phyloP scores from a whole-genome alignment of 2,113 vertebrate genomes.

The Colius striatus region DNA sequence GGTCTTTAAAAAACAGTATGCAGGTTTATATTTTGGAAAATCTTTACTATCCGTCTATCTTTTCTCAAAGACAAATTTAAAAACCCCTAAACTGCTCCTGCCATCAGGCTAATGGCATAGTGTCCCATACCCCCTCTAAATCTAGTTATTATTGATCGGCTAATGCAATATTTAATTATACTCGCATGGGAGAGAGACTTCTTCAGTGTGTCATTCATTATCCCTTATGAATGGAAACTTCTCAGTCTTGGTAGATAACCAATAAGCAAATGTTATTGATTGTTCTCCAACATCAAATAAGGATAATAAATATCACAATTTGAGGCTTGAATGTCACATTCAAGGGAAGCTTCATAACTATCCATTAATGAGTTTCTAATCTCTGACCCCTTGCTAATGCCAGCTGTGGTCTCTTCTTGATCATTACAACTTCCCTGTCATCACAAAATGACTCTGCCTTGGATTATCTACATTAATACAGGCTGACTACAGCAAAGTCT shows the following conservation, averaged over 20 bases:
- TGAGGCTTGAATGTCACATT: background rate
- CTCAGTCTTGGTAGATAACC: slow-evolving; percentile 27
- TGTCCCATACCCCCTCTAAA: background rate
- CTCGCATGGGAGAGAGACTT: background rate
- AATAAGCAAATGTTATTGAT: slow-evolving; percentile 54
- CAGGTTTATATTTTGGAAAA: slow-evolving; percentile 5
- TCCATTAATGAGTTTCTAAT: slow-evolving; percentile 34
- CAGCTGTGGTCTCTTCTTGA: slow-evolving; percentile 3
- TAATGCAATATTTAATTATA: slow-evolving; percentile 55
- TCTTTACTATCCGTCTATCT: background rate
- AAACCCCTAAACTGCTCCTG: background rate
- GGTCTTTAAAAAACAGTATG: background rate
- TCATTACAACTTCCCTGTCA: background rate
- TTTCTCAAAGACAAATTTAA: background rate
- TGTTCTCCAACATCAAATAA: slow-evolving; percentile 20
- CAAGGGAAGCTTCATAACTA: slow-evolving; percentile 22
- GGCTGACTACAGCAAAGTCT: background rate
- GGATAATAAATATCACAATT: slow-evolving; percentile 54
- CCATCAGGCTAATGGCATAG: slow-evolving; percentile 9
- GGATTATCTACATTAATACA: background rate
- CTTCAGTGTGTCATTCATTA: slow-evolving; percentile 31
- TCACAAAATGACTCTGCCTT: slow-evolving; percentile 2
- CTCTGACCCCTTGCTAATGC: slow-evolving; percentile 9
- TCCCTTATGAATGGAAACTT: slow-evolving; percentile 47
- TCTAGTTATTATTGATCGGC: slow-evolving; percentile 57